Evolutionary conservation across 2,113 vertebrate genomes (phyloP), one percentile per base, ranked within the genome.

Genomic region (Lagopus muta): DNA sequence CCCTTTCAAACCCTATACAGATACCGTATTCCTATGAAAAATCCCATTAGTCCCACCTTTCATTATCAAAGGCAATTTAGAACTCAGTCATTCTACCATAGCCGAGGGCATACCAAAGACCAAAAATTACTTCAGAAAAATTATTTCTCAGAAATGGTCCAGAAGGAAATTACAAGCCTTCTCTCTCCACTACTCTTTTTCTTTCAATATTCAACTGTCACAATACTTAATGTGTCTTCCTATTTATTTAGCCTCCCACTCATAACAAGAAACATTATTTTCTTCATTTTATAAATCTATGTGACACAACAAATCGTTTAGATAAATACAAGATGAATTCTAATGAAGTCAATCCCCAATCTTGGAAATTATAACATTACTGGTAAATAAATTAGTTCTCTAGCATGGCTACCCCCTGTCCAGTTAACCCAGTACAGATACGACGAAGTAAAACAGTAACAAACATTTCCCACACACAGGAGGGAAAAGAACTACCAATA

Each of bases 81-180:
- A 77, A 27, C 38, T 90, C 50, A 70, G 60, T 54, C n/a, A 70
- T 84, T 88, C 50, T 86, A 32, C 45, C 42, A 91, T 24, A 77
- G 67, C 21, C 50, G 24, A 94, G 38, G 38, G 58, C 28, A 92
- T 32, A 71, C 34, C 65, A 76, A 82, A 50, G 70, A 86, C 19
- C 54, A 83, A 70, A 90, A 88, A 57, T 77, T 81, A 85, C 60
- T 58, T 70, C 2, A 75, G 27, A 79, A 94, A 94, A 92, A 80
- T 45, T 62, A 79, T 66, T 92, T 83, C 13, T 85, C 32, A 21
- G 50, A 81, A 80, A 28, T 79, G 47, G 28, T 42, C 61, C 57
- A 64, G 57, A 13, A 90, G 61, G 47, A 77, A 74, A 52, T 32
- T 45, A 1, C 10, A 86, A 82, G 50, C 76, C 28, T 90, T 57